Evolutionary conservation across 2,888 invertebrate genomes (phyloP).

Genomic region (Drosophila mulleri): DNA sequence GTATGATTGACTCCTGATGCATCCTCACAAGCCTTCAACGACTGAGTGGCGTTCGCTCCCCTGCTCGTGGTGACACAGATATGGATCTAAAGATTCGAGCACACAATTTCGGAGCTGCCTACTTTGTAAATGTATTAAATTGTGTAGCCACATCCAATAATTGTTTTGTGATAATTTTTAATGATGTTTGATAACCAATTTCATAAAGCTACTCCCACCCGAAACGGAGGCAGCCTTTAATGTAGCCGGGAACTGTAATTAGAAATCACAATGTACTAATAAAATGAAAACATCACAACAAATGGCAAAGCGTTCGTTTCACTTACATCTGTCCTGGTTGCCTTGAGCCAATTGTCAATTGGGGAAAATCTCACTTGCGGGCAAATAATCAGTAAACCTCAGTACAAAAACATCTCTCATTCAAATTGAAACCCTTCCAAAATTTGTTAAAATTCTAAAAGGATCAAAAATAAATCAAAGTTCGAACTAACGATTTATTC

Average conservation of each 20-base stretch:
- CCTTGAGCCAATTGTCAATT: constrained; percentile 21
- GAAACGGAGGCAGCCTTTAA: constrained; percentile 31
- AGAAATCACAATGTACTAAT: constrained; percentile 52
- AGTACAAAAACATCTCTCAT: constrained; percentile 73
- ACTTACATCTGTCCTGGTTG: neutral
- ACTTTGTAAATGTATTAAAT: constrained; percentile 56
- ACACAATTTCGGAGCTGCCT: constrained; percentile 34
- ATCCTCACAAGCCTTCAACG: constrained; percentile 22
- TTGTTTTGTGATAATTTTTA: constrained; percentile 80
- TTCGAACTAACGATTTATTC: constrained; percentile 72
- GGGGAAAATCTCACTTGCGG: constrained; percentile 6
- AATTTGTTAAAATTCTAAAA: constrained; percentile 78
- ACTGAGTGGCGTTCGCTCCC: constrained; percentile 19
- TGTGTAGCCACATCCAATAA: constrained; percentile 77
- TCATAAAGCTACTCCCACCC: constrained; percentile 37
- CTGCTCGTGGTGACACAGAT: neutral
- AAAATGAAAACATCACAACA: constrained; percentile 16
- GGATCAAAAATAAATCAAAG: constrained; percentile 75
- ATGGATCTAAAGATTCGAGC: constrained; percentile 15
- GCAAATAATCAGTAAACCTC: constrained; percentile 22
- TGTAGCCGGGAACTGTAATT: constrained; percentile 56
- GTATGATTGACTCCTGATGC: constrained; percentile 14
- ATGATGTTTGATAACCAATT: constrained; percentile 58
- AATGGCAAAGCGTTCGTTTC: neutral
- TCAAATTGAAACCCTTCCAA: constrained; percentile 72